Base-by-base conservation (phyloP, 37 sponge, comb jelly and placozoan genomes). In the Ephydatia muelleri region DNA sequence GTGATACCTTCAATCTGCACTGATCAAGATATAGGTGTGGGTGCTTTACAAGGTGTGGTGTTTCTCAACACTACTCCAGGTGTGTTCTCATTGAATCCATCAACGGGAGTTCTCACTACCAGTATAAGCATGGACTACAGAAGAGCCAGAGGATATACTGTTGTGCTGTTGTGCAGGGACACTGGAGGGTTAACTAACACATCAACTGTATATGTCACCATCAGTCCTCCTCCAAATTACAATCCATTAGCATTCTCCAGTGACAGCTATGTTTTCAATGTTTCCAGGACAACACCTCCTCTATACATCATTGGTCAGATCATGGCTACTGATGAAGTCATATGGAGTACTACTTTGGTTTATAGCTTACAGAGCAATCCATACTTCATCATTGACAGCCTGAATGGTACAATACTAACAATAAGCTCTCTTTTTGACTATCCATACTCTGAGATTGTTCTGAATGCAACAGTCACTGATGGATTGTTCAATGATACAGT, bases 161-260 rank as follows among this genome's bases (percentile, higher is more conserved):
- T 93, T 79, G 49, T 47, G 65, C 37, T 89, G 22, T 22, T 16
- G 23, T 93, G 94, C 76, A 36, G 25, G 68, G 94, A 93, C 68
- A 39, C 23, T 76, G 78, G 25, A 32, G 83, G 70, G 38, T 25
- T 34, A 38, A 70, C 38, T 32, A 67, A 75, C 57, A 40, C 72
- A 39, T 48, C 77, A 39, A 72, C 29, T 48, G 82, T 86, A 74
- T 19, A 49, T 19, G 87, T 93, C 6, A n/a, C 27, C n/a, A 67
- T 93, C 2, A 83, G 87, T 22, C 16, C 37, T 12, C 78, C 87
- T 38, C 75, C 72, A 23, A 93, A 93, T 49, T 90, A 93, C 47
- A 70, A 87, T 47, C n/a, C 33, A 19, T 90, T 90, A 3, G 67
- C 34, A 21, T 94, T 94, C 85, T 37, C 34, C 22, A 43, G 67